These are phyloP conservation scores for Pseudeuparius sepicola DNA, from an alignment of 2,888 invertebrate species.

Conservation along the genomic window DNA sequence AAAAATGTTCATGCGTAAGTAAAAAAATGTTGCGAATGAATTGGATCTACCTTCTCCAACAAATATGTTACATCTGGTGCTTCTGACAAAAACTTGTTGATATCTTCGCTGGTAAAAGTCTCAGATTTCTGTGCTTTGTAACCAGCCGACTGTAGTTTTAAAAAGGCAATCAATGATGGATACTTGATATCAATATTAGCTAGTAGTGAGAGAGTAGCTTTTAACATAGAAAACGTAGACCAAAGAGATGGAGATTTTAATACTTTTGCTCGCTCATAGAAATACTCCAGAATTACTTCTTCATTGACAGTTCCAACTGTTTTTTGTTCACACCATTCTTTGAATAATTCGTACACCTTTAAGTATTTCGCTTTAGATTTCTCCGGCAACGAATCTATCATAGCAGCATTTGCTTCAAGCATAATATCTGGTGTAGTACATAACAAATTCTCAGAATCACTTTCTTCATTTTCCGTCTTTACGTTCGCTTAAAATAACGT, in stretches of 20 bases:
- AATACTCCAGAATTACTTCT: slow-evolving; percentile 14
- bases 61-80: slow-evolving; percentile 14
- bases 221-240: slow-evolving; percentile 19
- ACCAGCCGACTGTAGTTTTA: slow-evolving; percentile 24
- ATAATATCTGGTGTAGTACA: too few relatives aligned
- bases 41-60: slow-evolving; percentile 14
- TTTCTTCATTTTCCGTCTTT: too few relatives aligned
- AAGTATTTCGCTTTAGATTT: slow-evolving; percentile 17
- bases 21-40: too few relatives aligned
- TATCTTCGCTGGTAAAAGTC: slow-evolving; percentile 21
- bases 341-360: slow-evolving; percentile 11
- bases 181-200: slow-evolving; percentile 20
- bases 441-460: too few relatives aligned
- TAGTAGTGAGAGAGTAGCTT: slow-evolving; percentile 13
- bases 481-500: too few relatives aligned
- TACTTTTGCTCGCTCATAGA: slow-evolving; percentile 12
- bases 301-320: slow-evolving; percentile 13
- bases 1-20: too few relatives aligned
- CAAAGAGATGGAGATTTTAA: slow-evolving; percentile 17
- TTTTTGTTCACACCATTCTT: slow-evolving; percentile 13
- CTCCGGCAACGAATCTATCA: too few relatives aligned
- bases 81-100: slow-evolving; percentile 11
- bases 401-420: too few relatives aligned
- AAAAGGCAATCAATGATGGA: slow-evolving; percentile 19
- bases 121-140: slow-evolving; percentile 28